A percentile compares a stretch with the other conserved stretches of the same genome.
phyloP scores from a whole-genome alignment of 2,113 vertebrate genomes.

The Triplophysa dalaica region DNA sequence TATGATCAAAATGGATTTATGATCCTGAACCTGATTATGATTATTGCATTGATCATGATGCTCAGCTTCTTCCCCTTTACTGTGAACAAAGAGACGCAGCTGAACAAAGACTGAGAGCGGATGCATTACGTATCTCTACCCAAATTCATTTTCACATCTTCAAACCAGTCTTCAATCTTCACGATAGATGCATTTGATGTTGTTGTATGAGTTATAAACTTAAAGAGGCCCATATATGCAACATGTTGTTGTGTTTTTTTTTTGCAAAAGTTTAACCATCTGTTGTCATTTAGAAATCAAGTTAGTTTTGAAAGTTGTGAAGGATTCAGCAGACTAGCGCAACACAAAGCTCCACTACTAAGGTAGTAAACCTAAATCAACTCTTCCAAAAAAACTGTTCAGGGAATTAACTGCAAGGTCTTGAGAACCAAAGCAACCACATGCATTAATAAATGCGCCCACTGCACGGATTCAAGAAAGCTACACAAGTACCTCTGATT shows the following conservation, averaged over 20 bases:
- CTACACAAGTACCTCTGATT: not conserved
- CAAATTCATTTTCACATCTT: not conserved
- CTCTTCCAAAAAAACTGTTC: too few relatives aligned
- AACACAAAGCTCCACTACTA: too few relatives aligned
- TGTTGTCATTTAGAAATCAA: too few relatives aligned
- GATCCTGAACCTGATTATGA: too few relatives aligned
- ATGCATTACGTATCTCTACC: slow-evolving; percentile 19
- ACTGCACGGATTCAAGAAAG: not conserved
- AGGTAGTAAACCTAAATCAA: too few relatives aligned
- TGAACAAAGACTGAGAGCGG: slow-evolving; percentile 2
- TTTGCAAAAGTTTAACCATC: too few relatives aligned
- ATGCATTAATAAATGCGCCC: not conserved
- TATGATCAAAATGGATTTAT: too few relatives aligned
- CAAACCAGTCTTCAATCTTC: not conserved
- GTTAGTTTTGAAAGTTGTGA: too few relatives aligned
- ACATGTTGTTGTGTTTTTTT: not conserved
- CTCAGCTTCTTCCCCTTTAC: not conserved
- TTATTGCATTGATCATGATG: not conserved
- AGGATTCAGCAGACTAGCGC: too few relatives aligned
- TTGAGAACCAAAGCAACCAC: not conserved
- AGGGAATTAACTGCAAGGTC: too few relatives aligned
- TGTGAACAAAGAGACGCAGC: not conserved
- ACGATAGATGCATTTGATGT: not conserved
- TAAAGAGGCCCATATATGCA: not conserved
- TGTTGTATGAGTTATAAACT: not conserved